These are phyloP conservation scores for Batillaria attramentaria DNA, from an alignment of 1,140 invertebrate species.

Conservation along the genomic window DNA sequence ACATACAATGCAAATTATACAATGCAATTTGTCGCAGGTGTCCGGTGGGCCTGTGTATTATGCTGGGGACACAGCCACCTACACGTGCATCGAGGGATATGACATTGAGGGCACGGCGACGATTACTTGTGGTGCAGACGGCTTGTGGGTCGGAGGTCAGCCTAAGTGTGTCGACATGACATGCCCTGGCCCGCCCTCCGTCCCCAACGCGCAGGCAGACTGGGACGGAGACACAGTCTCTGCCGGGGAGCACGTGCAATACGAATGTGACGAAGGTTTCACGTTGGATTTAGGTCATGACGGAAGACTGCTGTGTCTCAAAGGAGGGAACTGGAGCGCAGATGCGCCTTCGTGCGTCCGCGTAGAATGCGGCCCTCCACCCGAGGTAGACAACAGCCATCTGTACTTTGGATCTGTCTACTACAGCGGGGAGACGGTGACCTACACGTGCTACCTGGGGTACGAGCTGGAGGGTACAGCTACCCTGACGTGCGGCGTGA, in stretches of 20 bases:
- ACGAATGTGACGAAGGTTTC: conserved; percentile 40
- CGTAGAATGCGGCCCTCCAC: conserved; percentile 30
- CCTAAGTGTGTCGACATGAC: conserved; percentile 26
- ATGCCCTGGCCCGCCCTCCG: conserved; percentile 12
- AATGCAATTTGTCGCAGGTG: too few relatives aligned
- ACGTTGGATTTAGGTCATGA: conserved; percentile 14
- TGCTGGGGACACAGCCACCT: conserved; percentile 68
- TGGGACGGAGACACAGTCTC: neutral
- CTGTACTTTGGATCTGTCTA: neutral
- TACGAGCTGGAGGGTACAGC: conserved; percentile 65
- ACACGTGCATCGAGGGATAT: conserved; percentile 71
- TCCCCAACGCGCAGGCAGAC: conserved; percentile 27
- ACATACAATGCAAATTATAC: too few relatives aligned
- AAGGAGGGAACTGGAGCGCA: conserved; percentile 25
- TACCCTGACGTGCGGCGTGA: conserved; percentile 58
- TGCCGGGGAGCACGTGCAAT: conserved; percentile 9
- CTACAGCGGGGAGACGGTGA: conserved; percentile 65
- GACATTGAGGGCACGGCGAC: conserved; percentile 59
- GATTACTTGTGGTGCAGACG: conserved; percentile 61
- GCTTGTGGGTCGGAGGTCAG: too few relatives aligned
- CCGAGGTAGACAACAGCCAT: neutral
- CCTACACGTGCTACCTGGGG: conserved; percentile 69
- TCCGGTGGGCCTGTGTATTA: neutral
- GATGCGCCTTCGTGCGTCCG: conserved; percentile 4
- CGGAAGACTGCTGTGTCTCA: conserved; percentile 12